These are phyloP conservation scores for Xenopus borealis DNA, from an alignment of 2,113 vertebrate genomes.

Conservation along the genomic window DNA sequence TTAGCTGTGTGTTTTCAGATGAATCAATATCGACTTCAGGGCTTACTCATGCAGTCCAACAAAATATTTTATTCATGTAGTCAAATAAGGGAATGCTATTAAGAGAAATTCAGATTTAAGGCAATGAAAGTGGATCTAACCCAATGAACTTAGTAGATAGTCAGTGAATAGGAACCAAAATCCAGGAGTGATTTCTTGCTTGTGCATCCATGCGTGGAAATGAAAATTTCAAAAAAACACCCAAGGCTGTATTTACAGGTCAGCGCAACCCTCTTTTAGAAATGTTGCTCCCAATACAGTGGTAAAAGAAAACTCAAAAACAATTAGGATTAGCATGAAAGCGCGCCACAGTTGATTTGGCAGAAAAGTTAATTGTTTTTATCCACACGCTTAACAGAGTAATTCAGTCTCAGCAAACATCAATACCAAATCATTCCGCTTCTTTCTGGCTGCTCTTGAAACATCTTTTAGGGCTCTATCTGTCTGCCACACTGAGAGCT, in stretches of 20 bases:
- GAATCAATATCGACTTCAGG: too few relatives aligned
- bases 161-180: constrained; percentile 22
- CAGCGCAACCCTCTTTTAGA: constrained; percentile 35
- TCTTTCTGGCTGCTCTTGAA: constrained; percentile 19
- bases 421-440: constrained; percentile 43
- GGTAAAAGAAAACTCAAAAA: constrained; percentile 29
- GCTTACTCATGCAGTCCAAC: too few relatives aligned
- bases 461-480: constrained; percentile 23
- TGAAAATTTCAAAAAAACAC: constrained; percentile 39
- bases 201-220: constrained; percentile 36
- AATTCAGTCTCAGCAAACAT: constrained; percentile 47
- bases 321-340: constrained; percentile 45
- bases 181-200: constrained; percentile 15
- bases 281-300: constrained; percentile 21
- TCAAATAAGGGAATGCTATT: too few relatives aligned
- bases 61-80: too few relatives aligned
- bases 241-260: constrained; percentile 44
- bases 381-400: constrained; percentile 46
- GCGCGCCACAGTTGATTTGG: constrained; percentile 44
- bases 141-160: too few relatives aligned
- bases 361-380: constrained; percentile 48
- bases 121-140: too few relatives aligned
- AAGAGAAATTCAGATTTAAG: too few relatives aligned
- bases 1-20: too few relatives aligned
- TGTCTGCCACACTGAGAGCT: constrained; percentile 27